Evolutionary conservation across 2,888 invertebrate species (phyloP).

Genomic region (Drosophila anomalipes): DNA sequence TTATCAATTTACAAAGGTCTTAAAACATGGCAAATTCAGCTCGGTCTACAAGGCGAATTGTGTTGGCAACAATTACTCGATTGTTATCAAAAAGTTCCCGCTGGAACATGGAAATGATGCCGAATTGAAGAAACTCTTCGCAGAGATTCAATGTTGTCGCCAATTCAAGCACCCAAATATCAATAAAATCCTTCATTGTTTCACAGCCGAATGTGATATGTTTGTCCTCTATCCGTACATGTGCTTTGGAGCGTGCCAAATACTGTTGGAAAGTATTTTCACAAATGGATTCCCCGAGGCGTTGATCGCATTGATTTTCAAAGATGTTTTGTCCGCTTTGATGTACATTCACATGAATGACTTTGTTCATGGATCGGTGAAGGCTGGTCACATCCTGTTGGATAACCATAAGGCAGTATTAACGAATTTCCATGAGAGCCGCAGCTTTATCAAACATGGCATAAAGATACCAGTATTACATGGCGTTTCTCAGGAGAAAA

Average conservation of each 20-base stretch:
- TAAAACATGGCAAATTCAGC: conserved; percentile 89
- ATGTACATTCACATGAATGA: conserved; percentile 94
- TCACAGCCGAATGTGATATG: conserved; percentile 91
- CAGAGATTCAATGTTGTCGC: conserved; percentile 91
- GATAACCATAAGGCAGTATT: conserved; percentile 90
- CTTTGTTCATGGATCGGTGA: conserved; percentile 93
- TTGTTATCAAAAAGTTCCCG: conserved; percentile 91
- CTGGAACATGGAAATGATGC: conserved; percentile 89
- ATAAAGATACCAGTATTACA: conserved; percentile 89
- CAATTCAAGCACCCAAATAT: conserved; percentile 93
- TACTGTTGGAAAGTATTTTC: conserved; percentile 92
- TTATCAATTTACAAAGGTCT: conserved; percentile 90
- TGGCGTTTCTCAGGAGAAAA: conserved; percentile 88
- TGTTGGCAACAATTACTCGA: conserved; percentile 88
- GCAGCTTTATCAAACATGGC: conserved; percentile 90
- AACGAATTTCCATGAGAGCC: conserved; percentile 92
- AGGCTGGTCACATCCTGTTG: conserved; percentile 93
- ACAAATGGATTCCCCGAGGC: conserved; percentile 91
- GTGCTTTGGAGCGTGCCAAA: conserved; percentile 93
- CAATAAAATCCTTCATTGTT: conserved; percentile 90
- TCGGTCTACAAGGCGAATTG: conserved; percentile 90
- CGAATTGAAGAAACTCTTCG: conserved; percentile 87
- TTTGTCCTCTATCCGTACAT: conserved; percentile 93
- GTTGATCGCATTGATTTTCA: conserved; percentile 91
- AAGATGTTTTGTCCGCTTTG: conserved; percentile 91